These are phyloP conservation scores for Sceloporus undulatus DNA, from an alignment of 2,113 vertebrate species.

Conservation along the genomic window DNA sequence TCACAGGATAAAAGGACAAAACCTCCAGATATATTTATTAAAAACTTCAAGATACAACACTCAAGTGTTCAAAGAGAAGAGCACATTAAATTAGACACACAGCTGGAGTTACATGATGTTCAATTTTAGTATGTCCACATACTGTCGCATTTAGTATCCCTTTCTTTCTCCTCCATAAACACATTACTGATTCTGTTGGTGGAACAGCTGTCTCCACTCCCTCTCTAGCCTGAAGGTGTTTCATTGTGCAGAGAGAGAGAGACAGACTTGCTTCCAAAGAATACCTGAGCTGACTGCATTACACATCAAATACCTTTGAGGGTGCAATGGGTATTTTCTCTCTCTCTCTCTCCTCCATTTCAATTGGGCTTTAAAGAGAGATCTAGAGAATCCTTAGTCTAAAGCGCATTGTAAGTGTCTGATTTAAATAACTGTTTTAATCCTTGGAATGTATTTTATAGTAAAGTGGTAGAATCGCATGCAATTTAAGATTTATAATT, in stretches of 20 bases:
- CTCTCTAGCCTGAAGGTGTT: slow-evolving; percentile 22
- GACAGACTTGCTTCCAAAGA: slow-evolving; percentile 14
- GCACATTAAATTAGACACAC: not conserved
- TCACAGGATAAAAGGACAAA: not conserved
- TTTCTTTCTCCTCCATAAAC: not conserved
- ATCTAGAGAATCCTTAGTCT: not conserved
- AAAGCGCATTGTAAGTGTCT: not conserved
- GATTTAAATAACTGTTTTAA: not conserved
- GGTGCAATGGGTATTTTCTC: not conserved
- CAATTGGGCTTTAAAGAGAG: not conserved
- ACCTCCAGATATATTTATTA: not conserved
- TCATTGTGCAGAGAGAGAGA: not conserved
- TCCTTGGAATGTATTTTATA: not conserved
- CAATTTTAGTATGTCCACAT: not conserved
- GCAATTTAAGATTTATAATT: not conserved
- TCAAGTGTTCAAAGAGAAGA: not conserved
- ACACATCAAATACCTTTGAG: slow-evolving; percentile 21
- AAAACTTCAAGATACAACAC: slow-evolving; percentile 8
- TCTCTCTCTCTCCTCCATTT: not conserved
- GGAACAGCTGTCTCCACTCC: slow-evolving; percentile 4
- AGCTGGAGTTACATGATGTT: not conserved
- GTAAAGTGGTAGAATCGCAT: not conserved
- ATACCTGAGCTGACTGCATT: slow-evolving; percentile 24
- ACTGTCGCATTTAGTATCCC: not conserved
- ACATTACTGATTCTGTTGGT: slow-evolving; percentile 22